Base-by-base conservation (phyloP, 2,888 invertebrate species). In the Tupiocoris notatus region DNA sequence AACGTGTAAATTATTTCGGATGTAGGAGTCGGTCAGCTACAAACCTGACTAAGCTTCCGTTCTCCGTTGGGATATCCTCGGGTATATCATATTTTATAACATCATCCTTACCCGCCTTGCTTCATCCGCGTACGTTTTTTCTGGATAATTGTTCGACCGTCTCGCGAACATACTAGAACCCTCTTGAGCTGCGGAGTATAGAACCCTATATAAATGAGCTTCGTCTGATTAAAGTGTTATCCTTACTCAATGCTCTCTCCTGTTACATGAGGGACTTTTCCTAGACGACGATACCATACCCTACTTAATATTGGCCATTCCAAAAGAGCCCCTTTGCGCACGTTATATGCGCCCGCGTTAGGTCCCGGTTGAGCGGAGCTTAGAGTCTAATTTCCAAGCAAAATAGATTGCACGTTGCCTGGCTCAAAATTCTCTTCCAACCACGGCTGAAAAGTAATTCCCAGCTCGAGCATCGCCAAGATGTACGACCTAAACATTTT, bases 21-120 rank as follows among this genome's bases (percentile, higher is more conserved):
- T n/a, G n/a, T n/a, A n/a, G n/a, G n/a, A n/a, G n/a, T n/a, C n/a
- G n/a, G n/a, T n/a, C n/a, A n/a, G n/a, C n/a, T n/a, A n/a, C n/a
- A n/a, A 39, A 39, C 39, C 39, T 39, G 3, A 3, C 3, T 39
- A 39, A 39, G 39, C 39, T 39, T 39, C 39, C 6, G 39, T 39
- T 39, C 39, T 12, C 6, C 6, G 59, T n/a, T 16, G 24, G 24
- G 59, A n/a, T 2, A 23, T 25, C 70, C 59, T 54, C 54, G 0
- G 70, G 70, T 58, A 70, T 58, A 70, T 70, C 18, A 70, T 70
- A 70, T 58, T 70, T 70, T 70, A 70, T 59, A 70, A 59, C 70
- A 25, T 17, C 39, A 39, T 39, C 39, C n/a, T n/a, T 39, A 39
- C 39, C 39, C 39, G n/a, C n/a, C n/a, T 7, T 39, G 39, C 39